Conservation (phyloP, 2,888 invertebrate species). For the Diadegma fenestrale region DNA sequence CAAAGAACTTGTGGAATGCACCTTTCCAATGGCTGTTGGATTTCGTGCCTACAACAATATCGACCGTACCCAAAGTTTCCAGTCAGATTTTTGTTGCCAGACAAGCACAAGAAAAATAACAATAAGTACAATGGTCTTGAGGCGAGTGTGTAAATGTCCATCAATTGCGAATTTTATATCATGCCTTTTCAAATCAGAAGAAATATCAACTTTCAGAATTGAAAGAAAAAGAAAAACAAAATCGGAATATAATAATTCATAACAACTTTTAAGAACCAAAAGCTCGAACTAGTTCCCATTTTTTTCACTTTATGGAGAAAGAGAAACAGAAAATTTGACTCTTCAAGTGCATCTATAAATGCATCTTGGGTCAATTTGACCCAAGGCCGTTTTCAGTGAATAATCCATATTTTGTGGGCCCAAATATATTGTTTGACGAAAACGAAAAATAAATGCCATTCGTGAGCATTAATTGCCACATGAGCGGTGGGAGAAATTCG, state of each 20-base stretch:
- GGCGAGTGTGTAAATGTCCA: neutral
- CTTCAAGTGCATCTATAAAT: too few relatives aligned
- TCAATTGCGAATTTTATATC: neutral
- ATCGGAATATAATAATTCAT: too few relatives aligned
- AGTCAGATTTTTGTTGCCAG: neutral
- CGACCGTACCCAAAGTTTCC: constrained; percentile 34
- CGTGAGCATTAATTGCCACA: too few relatives aligned
- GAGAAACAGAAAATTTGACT: neutral
- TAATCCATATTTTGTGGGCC: too few relatives aligned
- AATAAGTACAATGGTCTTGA: neutral
- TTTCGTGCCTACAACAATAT: constrained; percentile 59
- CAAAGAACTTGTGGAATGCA: constrained; percentile 47
- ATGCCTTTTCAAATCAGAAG: neutral
- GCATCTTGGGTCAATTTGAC: too few relatives aligned
- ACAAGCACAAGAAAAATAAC: constrained; percentile 18
- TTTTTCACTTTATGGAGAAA: neutral
- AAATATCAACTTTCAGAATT: neutral
- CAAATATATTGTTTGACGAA: too few relatives aligned
- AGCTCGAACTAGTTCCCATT: neutral
- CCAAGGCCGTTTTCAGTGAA: too few relatives aligned
- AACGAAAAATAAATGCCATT: too few relatives aligned
- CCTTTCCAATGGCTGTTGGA: constrained; percentile 49
- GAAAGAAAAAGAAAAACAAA: too few relatives aligned
- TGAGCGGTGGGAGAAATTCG: too few relatives aligned
- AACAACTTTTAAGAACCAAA: too few relatives aligned